These are phyloP conservation scores for Dicycla oo DNA, from an alignment of 2,888 invertebrate species.

Conservation along the genomic window DNA sequence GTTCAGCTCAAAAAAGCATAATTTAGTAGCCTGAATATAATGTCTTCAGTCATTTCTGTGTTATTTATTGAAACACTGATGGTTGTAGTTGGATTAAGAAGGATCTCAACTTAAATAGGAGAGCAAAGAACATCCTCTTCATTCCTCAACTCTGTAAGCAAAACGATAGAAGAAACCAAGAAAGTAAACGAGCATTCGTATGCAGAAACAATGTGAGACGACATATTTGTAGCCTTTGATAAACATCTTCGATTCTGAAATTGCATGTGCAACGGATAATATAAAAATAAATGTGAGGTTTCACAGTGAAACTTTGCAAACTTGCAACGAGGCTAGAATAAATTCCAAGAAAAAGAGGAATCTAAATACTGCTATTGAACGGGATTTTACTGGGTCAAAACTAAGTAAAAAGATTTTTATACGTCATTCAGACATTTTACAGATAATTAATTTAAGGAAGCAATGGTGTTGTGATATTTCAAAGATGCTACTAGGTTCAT, in stretches of 20 bases:
- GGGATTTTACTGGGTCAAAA: slow-evolving; percentile 22
- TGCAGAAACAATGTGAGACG: slow-evolving; percentile 28
- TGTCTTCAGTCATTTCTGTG: neutral
- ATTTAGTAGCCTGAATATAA: neutral
- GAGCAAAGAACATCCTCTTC: neutral
- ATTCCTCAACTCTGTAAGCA: neutral
- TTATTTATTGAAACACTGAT: neutral
- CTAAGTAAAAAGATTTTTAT: neutral
- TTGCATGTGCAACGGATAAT: slow-evolving; percentile 46
- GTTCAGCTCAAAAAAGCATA: neutral
- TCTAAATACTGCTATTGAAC: slow-evolving; percentile 44
- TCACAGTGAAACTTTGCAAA: slow-evolving; percentile 37
- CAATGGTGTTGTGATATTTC: neutral
- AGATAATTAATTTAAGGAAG: neutral
- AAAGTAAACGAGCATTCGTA: slow-evolving; percentile 21
- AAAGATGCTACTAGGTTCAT: neutral
- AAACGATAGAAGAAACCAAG: neutral
- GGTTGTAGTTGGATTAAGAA: neutral
- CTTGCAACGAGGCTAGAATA: slow-evolving; percentile 34
- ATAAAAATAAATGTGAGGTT: slow-evolving; percentile 49
- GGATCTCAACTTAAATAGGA: neutral
- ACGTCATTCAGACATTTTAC: neutral
- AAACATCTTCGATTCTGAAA: slow-evolving; percentile 47
- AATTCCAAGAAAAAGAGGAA: slow-evolving; percentile 41
- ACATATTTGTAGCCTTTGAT: slow-evolving; percentile 36